These are phyloP conservation scores for Orgyia antiqua DNA, from an alignment of 2,888 invertebrate genomes.

Conservation along the genomic window DNA sequence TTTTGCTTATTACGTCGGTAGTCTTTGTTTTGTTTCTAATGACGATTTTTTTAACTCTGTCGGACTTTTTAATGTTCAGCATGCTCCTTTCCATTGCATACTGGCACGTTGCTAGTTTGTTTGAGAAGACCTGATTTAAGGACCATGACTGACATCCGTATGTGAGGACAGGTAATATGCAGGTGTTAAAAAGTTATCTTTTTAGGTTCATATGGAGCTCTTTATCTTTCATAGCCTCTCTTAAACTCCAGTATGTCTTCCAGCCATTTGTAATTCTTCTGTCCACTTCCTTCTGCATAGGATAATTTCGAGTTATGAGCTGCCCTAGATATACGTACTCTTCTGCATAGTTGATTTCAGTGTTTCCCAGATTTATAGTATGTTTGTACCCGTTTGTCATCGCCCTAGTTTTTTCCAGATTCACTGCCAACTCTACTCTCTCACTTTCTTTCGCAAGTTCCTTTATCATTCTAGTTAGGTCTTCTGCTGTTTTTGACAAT, in stretches of 20 bases:
- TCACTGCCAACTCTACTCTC: slow-evolving; percentile 10
- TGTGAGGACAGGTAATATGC: not conserved
- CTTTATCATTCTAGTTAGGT: slow-evolving; percentile 9
- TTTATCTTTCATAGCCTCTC: not conserved
- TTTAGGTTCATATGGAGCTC: not conserved
- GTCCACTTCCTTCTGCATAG: not conserved
- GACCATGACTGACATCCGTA: not conserved
- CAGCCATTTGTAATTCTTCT: slow-evolving; percentile 1
- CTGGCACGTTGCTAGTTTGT: no score
- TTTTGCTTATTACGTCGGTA: no score
- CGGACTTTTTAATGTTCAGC: not conserved
- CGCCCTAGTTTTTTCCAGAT: slow-evolving; percentile 4
- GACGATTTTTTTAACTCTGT: not conserved
- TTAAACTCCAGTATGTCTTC: not conserved
- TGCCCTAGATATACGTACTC: not conserved
- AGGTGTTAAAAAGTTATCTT: no score
- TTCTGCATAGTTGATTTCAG: not conserved
- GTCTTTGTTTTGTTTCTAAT: no score
- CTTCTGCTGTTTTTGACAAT: slow-evolving; percentile 13
- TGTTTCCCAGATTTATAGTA: not conserved
- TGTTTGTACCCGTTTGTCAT: slow-evolving; percentile 1
- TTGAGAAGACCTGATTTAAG: not conserved
- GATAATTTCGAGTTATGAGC: not conserved
- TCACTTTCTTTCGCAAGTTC: slow-evolving; percentile 12
- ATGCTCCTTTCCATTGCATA: no score